A percentile compares a stretch with the other conserved stretches of the same genome.
These are phyloP conservation scores for Eilema caniola DNA, from an alignment of 2,888 invertebrate species.

Conservation along the genomic window DNA sequence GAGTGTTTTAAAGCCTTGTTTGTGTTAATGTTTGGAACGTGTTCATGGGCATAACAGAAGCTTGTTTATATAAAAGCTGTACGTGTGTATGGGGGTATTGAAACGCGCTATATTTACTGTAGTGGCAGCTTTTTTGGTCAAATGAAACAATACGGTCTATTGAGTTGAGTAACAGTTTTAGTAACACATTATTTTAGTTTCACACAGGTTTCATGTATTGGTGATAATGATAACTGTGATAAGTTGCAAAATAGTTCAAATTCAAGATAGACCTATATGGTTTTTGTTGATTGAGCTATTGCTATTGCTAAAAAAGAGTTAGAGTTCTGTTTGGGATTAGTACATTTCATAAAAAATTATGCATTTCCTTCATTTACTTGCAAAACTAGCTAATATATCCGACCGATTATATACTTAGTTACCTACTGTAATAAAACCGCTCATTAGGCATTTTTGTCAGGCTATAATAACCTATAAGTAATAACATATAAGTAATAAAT, in stretches of 20 bases:
- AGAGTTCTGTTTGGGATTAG: too few species aligned
- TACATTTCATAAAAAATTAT: neutral
- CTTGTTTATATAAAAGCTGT: constrained; percentile 40
- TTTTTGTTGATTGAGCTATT: too few species aligned
- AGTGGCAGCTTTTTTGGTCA: neutral
- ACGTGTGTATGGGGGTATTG: constrained; percentile 38
- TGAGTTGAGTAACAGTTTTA: neutral
- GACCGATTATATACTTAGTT: neutral
- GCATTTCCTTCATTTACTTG: neutral
- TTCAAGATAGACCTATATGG: too few species aligned
- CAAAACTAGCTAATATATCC: neutral
- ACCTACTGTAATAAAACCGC: neutral
- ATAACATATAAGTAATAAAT: neutral
- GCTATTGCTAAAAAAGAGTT: too few species aligned
- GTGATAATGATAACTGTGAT: too few species aligned
- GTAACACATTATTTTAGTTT: neutral
- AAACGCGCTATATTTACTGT: constrained; percentile 59
- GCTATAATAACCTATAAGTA: neutral
- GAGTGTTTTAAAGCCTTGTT: constrained; percentile 22
- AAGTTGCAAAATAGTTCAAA: neutral
- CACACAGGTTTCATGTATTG: neutral
- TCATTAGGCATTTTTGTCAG: neutral
- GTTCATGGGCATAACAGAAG: constrained; percentile 40
- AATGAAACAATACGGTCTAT: neutral
- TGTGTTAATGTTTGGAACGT: constrained; percentile 35